Evolutionary conservation across 2,797 vertebrate species (phyloP).

Genomic region (Hyperoplus immaculatus): DNA sequence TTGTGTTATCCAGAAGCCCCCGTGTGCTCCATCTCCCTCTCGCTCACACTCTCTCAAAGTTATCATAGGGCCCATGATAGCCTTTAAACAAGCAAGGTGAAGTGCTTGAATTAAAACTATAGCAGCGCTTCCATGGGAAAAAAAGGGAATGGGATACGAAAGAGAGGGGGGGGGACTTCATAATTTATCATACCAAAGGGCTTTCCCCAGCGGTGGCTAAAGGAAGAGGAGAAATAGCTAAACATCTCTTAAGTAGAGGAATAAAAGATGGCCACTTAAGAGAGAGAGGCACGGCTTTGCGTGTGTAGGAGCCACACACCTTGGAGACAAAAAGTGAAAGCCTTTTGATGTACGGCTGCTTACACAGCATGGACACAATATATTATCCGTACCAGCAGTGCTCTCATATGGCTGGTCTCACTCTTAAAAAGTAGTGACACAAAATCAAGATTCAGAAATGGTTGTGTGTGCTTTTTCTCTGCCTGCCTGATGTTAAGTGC

Average conservation of each 20-base stretch:
- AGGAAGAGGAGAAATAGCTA: constrained; percentile 66
- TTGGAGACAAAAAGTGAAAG: constrained; percentile 58
- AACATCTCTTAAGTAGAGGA: constrained; percentile 69
- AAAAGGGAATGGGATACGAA: constrained; percentile 69
- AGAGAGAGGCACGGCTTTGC: constrained; percentile 43
- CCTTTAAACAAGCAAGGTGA: constrained; percentile 89
- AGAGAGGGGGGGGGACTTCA: constrained; percentile 73
- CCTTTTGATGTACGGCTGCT: constrained; percentile 53
- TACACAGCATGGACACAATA: constrained; percentile 24
- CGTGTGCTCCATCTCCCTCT: constrained; percentile 75
- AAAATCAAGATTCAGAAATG: constrained; percentile 69
- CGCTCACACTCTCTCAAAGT: constrained; percentile 75
- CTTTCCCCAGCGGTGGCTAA: constrained; percentile 66
- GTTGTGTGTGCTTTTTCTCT: constrained; percentile 32
- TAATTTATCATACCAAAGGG: constrained; percentile 84
- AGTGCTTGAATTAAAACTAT: constrained; percentile 88
- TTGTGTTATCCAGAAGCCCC: constrained; percentile 87
- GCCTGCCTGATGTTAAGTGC: constrained; percentile 63
- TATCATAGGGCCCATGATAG: constrained; percentile 87
- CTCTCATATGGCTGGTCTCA: constrained; percentile 44
- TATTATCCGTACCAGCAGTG: constrained; percentile 27
- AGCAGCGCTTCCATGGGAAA: constrained; percentile 77
- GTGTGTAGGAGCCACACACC: constrained; percentile 44
- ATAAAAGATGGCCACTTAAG: constrained; percentile 67
- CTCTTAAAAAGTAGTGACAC: constrained; percentile 75